Evolutionary conservation across 2,797 vertebrate genomes (phyloP).

Genomic region (Urocyon cinereoargenteus): DNA sequence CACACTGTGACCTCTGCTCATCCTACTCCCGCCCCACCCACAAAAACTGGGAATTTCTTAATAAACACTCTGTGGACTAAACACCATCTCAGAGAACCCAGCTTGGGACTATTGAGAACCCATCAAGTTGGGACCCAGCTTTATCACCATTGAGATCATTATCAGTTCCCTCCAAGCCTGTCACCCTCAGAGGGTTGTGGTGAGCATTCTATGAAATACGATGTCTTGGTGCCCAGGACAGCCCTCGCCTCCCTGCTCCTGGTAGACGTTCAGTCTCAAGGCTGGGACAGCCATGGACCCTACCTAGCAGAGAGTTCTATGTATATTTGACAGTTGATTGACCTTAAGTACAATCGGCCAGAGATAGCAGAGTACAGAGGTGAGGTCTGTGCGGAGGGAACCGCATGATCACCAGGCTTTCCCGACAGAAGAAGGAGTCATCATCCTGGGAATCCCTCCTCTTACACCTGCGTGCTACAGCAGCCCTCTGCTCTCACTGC

Average conservation of each 20-base stretch:
- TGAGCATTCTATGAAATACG: background rate
- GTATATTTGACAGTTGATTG: rapidly evolving
- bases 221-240: background rate
- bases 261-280: background rate
- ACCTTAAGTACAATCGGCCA: background rate
- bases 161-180: background rate
- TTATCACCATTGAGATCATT: background rate
- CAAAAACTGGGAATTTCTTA: background rate
- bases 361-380: too few species aligned
- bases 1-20: background rate
- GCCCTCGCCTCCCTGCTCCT: background rate
- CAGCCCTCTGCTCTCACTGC: background rate
- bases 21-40: background rate
- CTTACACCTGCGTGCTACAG: background rate
- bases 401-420: background rate
- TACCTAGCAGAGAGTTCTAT: background rate
- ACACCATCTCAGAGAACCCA: background rate
- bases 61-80: background rate
- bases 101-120: background rate
- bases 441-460: too few species aligned
- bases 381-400: background rate
- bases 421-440: background rate
- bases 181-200: background rate
- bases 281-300: background rate
- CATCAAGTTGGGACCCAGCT: background rate